A percentile compares a stretch with the other conserved stretches of the same genome.
Conservation (phyloP, 1,140 invertebrate genomes). For the Polypedilum pembai region DNA sequence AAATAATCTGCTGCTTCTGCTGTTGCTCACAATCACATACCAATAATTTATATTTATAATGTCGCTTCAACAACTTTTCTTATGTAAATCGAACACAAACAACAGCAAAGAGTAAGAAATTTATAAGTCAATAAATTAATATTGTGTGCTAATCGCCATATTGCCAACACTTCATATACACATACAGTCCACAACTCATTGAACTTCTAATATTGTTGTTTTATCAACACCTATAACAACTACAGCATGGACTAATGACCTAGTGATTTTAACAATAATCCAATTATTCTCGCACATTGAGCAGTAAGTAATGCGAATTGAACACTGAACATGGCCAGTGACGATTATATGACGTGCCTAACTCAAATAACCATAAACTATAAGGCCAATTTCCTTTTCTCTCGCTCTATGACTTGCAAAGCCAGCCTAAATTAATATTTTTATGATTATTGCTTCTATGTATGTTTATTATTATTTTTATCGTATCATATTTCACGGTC, state of each 20-base stretch:
- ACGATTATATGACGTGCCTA: not conserved
- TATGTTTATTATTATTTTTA: slow-evolving; percentile 28
- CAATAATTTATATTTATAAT: too few relatives aligned
- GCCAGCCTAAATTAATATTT: slow-evolving; percentile 27
- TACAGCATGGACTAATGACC: slow-evolving; percentile 8
- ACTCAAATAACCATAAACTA: slow-evolving; percentile 23
- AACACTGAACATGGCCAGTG: not conserved
- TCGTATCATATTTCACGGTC: slow-evolving; percentile 25
- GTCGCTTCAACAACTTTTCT: not conserved
- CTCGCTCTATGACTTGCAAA: not conserved
- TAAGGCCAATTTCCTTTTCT: slow-evolving; percentile 11
- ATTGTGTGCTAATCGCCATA: slow-evolving; percentile 17
- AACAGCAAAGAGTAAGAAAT: not conserved
- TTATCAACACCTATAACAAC: slow-evolving; percentile 1
- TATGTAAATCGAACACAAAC: not conserved
- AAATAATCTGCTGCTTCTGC: too few relatives aligned
- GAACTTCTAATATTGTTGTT: not conserved
- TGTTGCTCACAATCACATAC: too few relatives aligned
- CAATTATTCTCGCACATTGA: slow-evolving; percentile 11
- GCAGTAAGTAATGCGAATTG: not conserved
- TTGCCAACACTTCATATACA: slow-evolving; percentile 15
- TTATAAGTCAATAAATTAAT: slow-evolving; percentile 13
- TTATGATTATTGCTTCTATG: slow-evolving; percentile 22
- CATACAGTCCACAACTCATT: not conserved
- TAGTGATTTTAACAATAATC: slow-evolving; percentile 14